Conservation (phyloP, 1,140 invertebrate genomes). For the Aphelinus certus region DNA sequence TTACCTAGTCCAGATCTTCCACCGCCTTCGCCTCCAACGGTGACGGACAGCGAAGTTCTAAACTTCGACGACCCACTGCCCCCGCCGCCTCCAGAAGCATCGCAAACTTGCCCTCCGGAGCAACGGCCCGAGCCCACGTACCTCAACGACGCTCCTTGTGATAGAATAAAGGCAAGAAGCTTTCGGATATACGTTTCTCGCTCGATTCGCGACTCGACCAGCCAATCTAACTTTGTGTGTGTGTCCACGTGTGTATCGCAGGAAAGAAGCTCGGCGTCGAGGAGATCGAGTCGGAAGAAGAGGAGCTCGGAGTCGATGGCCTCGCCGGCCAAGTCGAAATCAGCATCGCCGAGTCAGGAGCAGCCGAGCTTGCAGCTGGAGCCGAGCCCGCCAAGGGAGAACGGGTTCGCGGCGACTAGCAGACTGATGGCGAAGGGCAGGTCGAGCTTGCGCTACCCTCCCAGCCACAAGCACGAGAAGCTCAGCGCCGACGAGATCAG, state of each 20-base stretch:
- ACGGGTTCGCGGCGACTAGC: constrained; percentile 53
- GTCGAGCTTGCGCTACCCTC: constrained; percentile 62
- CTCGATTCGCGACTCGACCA: neutral
- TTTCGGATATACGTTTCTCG: too few relatives aligned
- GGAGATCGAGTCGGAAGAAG: constrained; percentile 53
- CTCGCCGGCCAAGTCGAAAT: constrained; percentile 46
- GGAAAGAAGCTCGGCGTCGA: constrained; percentile 35
- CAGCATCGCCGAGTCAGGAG: constrained; percentile 41
- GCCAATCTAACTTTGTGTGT: neutral
- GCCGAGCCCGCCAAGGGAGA: constrained; percentile 50
- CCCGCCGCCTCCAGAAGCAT: constrained; percentile 73
- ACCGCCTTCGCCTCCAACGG: constrained; percentile 74
- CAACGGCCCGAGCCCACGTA: neutral
- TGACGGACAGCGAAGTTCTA: constrained; percentile 71
- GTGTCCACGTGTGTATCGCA: neutral
- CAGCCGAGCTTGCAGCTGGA: constrained; percentile 43
- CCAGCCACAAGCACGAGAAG: constrained; percentile 66
- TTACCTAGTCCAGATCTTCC: constrained; percentile 78
- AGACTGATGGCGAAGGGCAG: constrained; percentile 55
- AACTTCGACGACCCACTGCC: constrained; percentile 77
- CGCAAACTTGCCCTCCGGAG: constrained; percentile 41
- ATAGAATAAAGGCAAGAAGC: constrained; percentile 22
- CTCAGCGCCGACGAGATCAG: constrained; percentile 53
- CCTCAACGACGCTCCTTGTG: neutral
- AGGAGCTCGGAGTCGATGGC: constrained; percentile 46